Percentiles rank a stretch among this genome's conserved stretches.
Conservation (phyloP, 2,113 vertebrate genomes). For the Caracal caracal region DNA sequence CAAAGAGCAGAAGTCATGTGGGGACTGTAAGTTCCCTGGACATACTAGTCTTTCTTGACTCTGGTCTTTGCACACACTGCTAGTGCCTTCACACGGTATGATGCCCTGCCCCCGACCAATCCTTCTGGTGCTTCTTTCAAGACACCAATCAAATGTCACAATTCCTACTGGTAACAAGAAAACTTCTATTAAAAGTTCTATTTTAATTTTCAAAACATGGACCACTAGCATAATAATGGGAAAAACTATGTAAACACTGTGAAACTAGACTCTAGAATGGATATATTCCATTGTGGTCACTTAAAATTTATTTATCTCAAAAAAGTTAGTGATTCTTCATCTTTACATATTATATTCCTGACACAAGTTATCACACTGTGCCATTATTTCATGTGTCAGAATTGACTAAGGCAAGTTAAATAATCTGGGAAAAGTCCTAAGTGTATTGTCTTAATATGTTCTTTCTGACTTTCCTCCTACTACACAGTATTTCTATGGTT, state of each 20-base stretch:
- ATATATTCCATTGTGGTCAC: not conserved
- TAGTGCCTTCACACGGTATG: not conserved
- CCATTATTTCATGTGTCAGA: not conserved
- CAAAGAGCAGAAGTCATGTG: not conserved
- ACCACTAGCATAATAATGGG: not conserved
- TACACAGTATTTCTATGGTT: not conserved
- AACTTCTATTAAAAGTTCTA: not conserved
- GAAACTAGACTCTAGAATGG: not conserved
- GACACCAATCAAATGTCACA: not conserved
- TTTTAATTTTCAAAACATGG: too few species aligned
- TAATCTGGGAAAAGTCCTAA: not conserved
- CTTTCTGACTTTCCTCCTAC: not conserved
- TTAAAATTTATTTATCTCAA: not conserved
- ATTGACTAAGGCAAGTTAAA: not conserved
- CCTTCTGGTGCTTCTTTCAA: constrained; percentile 5
- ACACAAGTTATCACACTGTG: not conserved
- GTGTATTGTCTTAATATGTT: not conserved
- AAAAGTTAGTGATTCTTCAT: not conserved
- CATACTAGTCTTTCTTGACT: not conserved
- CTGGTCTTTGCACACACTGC: not conserved
- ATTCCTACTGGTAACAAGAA: not conserved
- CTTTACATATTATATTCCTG: not conserved
- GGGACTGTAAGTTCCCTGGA: not conserved
- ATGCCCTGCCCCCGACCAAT: not conserved
- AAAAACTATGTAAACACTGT: not conserved